Evolutionary conservation across 2,888 invertebrate genomes (phyloP).

Genomic region (Tillus elongatus): DNA sequence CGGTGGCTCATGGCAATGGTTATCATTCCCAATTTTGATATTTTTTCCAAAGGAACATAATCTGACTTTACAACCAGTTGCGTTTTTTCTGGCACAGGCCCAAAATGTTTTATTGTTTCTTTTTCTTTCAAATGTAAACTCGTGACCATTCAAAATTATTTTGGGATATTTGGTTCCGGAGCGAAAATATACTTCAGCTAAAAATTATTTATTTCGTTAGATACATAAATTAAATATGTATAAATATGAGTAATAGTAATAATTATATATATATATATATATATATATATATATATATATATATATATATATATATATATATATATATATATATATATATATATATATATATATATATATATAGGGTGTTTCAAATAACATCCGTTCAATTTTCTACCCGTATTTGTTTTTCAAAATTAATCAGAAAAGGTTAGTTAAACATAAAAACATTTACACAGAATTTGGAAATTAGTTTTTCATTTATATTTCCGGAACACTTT

Average conservation of each 20-base stretch:
- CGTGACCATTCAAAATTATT: constrained; percentile 18
- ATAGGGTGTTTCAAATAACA: no score
- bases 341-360: no score
- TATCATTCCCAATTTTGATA: neutral
- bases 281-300: no score
- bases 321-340: no score
- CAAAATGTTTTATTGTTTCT: constrained; percentile 5
- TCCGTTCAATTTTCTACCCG: no score
- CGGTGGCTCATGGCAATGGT: neutral
- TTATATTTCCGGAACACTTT: no score
- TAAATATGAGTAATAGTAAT: neutral
- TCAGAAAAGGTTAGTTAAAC: no score
- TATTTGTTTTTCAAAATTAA: no score
- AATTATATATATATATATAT: no score
- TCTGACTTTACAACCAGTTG: neutral
- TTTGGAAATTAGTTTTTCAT: no score
- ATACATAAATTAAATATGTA: neutral
- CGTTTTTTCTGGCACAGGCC: neutral
- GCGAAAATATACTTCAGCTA: constrained; percentile 19
- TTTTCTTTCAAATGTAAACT: constrained; percentile 6
- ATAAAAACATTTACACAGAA: no score
- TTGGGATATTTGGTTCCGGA: constrained; percentile 21
- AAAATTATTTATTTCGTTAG: constrained; percentile 8
- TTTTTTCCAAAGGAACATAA: constrained; percentile 1
- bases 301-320: no score